Base-by-base conservation (phyloP, 2,113 vertebrate species). In the Gobio gobio region DNA sequence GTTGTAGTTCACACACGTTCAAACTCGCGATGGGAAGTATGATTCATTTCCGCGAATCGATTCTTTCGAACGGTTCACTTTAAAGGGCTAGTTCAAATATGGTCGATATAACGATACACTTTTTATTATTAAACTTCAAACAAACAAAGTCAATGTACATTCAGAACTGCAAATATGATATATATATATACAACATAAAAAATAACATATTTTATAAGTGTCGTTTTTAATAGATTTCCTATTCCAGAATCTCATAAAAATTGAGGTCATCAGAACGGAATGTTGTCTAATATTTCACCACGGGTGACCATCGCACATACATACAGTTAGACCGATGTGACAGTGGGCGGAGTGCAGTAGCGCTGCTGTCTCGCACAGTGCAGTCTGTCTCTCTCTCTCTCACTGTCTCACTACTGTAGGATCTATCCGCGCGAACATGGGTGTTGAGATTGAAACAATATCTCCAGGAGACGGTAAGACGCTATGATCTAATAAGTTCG, bases 371-470 rank as follows among this genome's bases (percentile, higher is more conserved):
- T 26, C 58, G 8, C 59, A 85, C 36, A 36, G 33, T 36, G 4
- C 33, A 36, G 33, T 63, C 86, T 87, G 85, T 89, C 66, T 86
- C 61, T 72, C 83, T 88, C 70, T 64, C 49, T 82, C 83, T 84
- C 83, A 40, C 40, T 40, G 40, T 40, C n/a, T 54, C 49, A 10
- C 84, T 51, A 47, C 84, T 73, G 83, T 29, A 84, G 89, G 86
- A 88, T 68, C 85, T 45, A 68, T 24, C 43, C 36, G 29, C 76
- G 18, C 86, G 74, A 85, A 88, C 85, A 90, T 98, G 98, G 97
- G 97, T 85, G 97, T 99, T 92, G 97, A 98, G 89, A 95, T 99
- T 89, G 97, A 99, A 94, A 98, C 96, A 87, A 98, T 99, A 94
- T 97, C 97, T 86, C 96, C 97, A 4, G 97, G 97, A 93, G 98